Percentiles rank a stretch among this genome's conserved stretches.
Evolutionary conservation across 2,888 invertebrate genomes (phyloP).

Genomic region (Ennomos quercinarius): DNA sequence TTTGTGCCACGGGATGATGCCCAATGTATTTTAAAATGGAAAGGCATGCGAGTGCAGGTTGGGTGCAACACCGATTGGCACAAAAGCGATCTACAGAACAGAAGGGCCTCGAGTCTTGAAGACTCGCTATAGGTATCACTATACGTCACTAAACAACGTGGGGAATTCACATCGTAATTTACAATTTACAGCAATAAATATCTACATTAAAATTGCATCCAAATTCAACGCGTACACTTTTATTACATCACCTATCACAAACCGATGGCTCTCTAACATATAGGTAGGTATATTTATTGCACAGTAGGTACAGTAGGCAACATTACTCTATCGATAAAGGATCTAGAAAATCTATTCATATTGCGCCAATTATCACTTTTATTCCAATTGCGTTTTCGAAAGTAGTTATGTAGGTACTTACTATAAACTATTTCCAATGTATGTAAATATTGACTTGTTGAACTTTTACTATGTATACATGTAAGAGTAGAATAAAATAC

Average conservation of each 20-base stretch:
- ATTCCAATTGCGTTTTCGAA: too few species aligned
- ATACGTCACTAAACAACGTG: conserved; percentile 27
- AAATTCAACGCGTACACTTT: conserved; percentile 18
- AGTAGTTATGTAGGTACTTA: too few species aligned
- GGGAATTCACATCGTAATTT: conserved; percentile 28
- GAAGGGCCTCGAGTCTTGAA: conserved; percentile 25
- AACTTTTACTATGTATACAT: too few species aligned
- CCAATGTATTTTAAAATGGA: background rate
- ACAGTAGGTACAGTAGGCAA: conserved; percentile 24
- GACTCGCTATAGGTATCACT: conserved; percentile 28
- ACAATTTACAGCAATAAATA: conserved; percentile 35
- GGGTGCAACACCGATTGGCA: conserved; percentile 3
- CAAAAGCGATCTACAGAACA: conserved; percentile 1
- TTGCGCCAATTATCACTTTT: too few species aligned
- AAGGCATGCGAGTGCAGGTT: too few species aligned
- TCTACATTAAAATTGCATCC: conserved; percentile 28
- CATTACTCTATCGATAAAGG: conserved; percentile 9
- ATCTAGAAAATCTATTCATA: conserved; percentile 3
- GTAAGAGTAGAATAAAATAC: too few species aligned
- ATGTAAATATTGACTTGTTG: too few species aligned
- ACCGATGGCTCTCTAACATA: conserved; percentile 25
- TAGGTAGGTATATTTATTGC: conserved; percentile 33
- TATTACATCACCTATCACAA: conserved; percentile 33
- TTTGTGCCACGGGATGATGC: conserved; percentile 14
- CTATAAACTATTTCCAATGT: too few species aligned